Base-by-base conservation (phyloP, 1,140 invertebrate species). In the Wiebesia pumilae region DNA sequence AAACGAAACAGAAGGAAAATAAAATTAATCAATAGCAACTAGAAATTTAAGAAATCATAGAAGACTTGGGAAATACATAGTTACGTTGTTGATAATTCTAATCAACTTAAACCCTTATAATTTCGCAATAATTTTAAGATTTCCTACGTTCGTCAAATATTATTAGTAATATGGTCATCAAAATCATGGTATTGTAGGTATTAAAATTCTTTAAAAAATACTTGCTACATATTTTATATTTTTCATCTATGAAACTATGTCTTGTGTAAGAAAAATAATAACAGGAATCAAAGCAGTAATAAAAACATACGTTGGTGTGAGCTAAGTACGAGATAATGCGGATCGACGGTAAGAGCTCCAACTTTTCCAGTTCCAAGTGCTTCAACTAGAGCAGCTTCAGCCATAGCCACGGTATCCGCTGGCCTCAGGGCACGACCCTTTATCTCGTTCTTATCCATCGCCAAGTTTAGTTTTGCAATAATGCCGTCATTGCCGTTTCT, bases 311-410 rank as follows among this genome's bases (percentile, higher is more conserved):
- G 90, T 90, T 91, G 89, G 24, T 92, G 94, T 6, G 96, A 95
- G 90, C 96, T 95, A 89, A 97, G 95, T 33, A 96, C 94, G 77
- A 97, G 92, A 91, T 96, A 97, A 84, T 96, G 95, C 0, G 96
- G 96, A 93, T 98, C 97, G 0, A 98, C 95, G 19, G 95, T 95
- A 1, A 98, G 92, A 47, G 96, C 95, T 0, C 97, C 97, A 30
- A 98, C 95, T 89, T 94, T 95, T 33, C 97, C 97, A 4, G 91
- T 95, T 10, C 94, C 92, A 24, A 98, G 93, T 14, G 96, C 96
- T 81, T 97, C 95, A 88, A 95, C 94, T 9, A 98, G 92, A 0
- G 94, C 95, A 30, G 94, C 90, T 90, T 96, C 93, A 89, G 87
- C 92, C 89, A 87, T 91, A 10, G 93, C 91, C 24, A 94, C 93